Base-by-base conservation (phyloP, 1,140 invertebrate genomes). In the Drosophila tani region DNA sequence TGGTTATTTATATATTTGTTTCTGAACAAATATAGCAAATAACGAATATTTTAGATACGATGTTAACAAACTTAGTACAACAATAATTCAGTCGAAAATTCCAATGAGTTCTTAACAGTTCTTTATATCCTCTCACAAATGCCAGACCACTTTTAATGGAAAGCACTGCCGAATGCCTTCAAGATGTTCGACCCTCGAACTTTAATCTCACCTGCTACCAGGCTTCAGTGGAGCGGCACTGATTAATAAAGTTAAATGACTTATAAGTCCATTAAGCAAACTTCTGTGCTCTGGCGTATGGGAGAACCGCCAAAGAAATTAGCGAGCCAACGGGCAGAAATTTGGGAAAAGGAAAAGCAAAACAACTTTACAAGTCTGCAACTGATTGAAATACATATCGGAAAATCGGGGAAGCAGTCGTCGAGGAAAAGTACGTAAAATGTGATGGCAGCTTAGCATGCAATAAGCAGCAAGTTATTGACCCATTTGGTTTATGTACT, bases 401-500 rank as follows among this genome's bases (percentile, higher is more conserved):
- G 64, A 78, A 69, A 75, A 55, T 53, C 41, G 49, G 19, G 41
- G 5, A 51, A 40, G 43, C 19, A 49, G 24, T 19, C 5, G n/a
- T 57, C 45, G 62, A 43, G 12, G 29, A 60, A 24, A 46, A 45
- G 47, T 76, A 71, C 66, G 59, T 84, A 66, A 85, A 85, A 78
- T 85, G 68, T 81, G 76, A 81, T 85, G 78, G 82, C 60, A 79
- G 78, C 82, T 82, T 79, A 79, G 71, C 82, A 86, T 86, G 82
- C 79, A 86, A 84, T 84, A 84, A 86, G 82, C 79, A 82, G 75
- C 81, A 86, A 86, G 85, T 80, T 86, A 86, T 86, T 86, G 82
- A 86, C 82, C 82, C 82, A 86, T 82, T 86, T 86, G 82, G 70
- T 82, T 82, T 81, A 86, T 86, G 82, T 86, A 71, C 82, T 79